phyloP scores from a whole-genome alignment of 2,113 vertebrate genomes.

The Brevimyrus niger region DNA sequence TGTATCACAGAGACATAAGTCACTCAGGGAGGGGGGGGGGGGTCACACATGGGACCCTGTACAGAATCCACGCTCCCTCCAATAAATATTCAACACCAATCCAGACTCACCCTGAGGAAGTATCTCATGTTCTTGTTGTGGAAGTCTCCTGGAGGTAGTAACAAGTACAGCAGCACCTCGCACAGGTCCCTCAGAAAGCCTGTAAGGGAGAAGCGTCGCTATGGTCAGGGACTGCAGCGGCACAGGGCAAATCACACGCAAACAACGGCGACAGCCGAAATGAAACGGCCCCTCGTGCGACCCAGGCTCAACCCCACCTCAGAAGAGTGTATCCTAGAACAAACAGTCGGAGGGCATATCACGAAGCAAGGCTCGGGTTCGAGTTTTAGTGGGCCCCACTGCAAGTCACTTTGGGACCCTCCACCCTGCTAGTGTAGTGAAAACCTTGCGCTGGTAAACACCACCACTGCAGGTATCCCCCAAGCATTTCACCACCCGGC shows the following conservation, averaged over 20 bases:
- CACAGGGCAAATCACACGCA: neutral
- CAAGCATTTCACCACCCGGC: neutral
- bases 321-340: neutral
- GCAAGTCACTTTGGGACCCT: neutral
- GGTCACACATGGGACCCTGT: neutral
- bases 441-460: neutral
- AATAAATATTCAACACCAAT: neutral
- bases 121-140: conserved; percentile 99
- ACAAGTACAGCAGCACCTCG: conserved; percentile 95
- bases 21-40: too few relatives aligned
- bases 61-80: neutral
- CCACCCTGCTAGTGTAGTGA: neutral
- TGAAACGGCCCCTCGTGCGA: neutral
- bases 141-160: conserved; percentile 99
- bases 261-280: neutral
- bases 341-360: neutral
- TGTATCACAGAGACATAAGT: neutral
- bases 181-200: conserved; percentile 95
- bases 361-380: too few relatives aligned
- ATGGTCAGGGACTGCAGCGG: conserved; percentile 9
- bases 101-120: conserved; percentile 83
- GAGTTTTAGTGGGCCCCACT: neutral
- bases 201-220: conserved; percentile 40
- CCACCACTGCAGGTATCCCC: neutral
- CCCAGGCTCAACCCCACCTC: neutral